A percentile compares a stretch with the other conserved stretches of the same genome.
phyloP scores from a whole-genome alignment of 2,113 vertebrate genomes.

The Garra rufa region DNA sequence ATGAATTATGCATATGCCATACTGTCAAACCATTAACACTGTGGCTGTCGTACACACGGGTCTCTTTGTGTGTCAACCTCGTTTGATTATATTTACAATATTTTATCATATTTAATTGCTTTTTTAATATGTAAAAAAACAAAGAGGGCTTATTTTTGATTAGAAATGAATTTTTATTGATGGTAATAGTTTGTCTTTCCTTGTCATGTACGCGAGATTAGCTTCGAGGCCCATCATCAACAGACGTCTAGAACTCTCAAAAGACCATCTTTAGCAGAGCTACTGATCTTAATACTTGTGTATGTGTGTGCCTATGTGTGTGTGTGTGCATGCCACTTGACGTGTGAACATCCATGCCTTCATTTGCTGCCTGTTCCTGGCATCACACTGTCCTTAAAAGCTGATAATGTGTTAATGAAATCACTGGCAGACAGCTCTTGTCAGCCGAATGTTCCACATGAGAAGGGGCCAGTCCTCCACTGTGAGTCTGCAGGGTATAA shows the following conservation, averaged over 20 bases:
- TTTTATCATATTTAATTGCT: background rate
- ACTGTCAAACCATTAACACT: conserved; percentile 72
- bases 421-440: conserved; percentile 86
- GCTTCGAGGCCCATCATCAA: conserved; percentile 7
- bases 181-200: background rate
- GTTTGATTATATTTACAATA: background rate
- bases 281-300: conserved; percentile 41
- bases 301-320: conserved; percentile 45
- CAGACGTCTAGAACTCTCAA: conserved; percentile 44
- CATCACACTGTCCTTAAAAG: conserved; percentile 80
- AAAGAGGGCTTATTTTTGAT: background rate
- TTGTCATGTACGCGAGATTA: background rate
- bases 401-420: conserved; percentile 91
- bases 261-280: conserved; percentile 56
- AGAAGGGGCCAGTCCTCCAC: conserved; percentile 49
- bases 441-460: conserved; percentile 80
- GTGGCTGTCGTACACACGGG: conserved; percentile 71
- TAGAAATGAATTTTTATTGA: too few relatives aligned
- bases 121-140: background rate
- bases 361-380: conserved; percentile 78
- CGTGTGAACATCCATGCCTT: conserved; percentile 65
- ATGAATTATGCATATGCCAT: conserved; percentile 84
- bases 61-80: conserved; percentile 65
- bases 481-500: conserved; percentile 61
- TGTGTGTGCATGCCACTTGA: conserved; percentile 55